These are phyloP conservation scores for Tamias sibiricus DNA, from an alignment of 2,113 vertebrate genomes.

Conservation along the genomic window DNA sequence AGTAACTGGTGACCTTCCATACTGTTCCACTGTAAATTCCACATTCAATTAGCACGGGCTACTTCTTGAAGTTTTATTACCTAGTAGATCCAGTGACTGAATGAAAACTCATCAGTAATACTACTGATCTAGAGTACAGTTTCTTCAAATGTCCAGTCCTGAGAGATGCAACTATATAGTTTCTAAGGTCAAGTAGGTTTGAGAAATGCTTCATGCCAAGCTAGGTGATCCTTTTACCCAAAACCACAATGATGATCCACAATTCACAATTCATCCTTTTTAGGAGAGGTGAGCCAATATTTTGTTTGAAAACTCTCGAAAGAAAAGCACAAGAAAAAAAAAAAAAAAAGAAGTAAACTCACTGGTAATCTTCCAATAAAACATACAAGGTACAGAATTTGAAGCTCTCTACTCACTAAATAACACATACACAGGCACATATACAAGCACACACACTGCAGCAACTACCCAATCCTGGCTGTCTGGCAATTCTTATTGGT, in stretches of 20 bases:
- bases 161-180: neutral
- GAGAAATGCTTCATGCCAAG: neutral
- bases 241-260: neutral
- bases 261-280: neutral
- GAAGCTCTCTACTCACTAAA: neutral
- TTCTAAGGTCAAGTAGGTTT: neutral
- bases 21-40: neutral
- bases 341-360: neutral
- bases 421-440: neutral
- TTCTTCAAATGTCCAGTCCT: neutral
- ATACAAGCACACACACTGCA: neutral
- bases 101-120: no score
- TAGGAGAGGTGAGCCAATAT: neutral
- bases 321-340: neutral
- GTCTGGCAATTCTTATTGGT: neutral
- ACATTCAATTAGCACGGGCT: neutral
- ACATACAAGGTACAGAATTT: neutral
- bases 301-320: constrained; percentile 21
- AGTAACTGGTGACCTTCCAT: neutral
- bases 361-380: neutral
- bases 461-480: neutral
- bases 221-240: neutral
- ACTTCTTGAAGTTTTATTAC: neutral
- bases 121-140: neutral
- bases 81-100: neutral